Percentiles rank a stretch among this genome's conserved stretches.
phyloP scores from a whole-genome alignment of 2,113 vertebrate genomes.

The Nothobranchius kuhntae region DNA sequence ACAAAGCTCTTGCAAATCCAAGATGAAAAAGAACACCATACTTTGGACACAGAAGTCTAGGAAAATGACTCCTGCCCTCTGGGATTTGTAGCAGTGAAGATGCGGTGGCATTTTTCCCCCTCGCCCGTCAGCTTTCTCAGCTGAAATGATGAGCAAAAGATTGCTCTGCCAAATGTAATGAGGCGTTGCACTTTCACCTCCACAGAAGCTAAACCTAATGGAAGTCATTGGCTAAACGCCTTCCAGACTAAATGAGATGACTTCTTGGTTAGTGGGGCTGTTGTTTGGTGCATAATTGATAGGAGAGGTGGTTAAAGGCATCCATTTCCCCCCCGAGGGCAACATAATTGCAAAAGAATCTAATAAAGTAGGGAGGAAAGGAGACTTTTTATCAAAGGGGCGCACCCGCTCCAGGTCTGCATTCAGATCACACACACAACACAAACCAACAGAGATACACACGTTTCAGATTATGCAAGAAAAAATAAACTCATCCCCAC shows the following conservation, averaged over 20 bases:
- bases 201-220: slow-evolving; percentile 70
- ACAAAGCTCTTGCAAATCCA: slow-evolving; percentile 14
- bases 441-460: slow-evolving; percentile 14
- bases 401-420: slow-evolving; percentile 27
- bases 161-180: slow-evolving; percentile 74
- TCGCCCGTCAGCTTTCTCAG: slow-evolving; percentile 44
- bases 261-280: slow-evolving; percentile 65
- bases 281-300: slow-evolving; percentile 75
- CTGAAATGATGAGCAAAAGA: slow-evolving; percentile 65
- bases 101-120: slow-evolving; percentile 20
- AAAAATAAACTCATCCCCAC: background rate
- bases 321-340: slow-evolving; percentile 47
- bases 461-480: slow-evolving; percentile 1
- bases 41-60: slow-evolving; percentile 17
- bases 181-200: slow-evolving; percentile 70
- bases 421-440: slow-evolving; percentile 44
- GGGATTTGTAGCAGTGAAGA: slow-evolving; percentile 19
- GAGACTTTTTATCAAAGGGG: slow-evolving; percentile 37
- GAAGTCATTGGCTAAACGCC: slow-evolving; percentile 71
- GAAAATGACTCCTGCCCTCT: slow-evolving; percentile 20
- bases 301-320: slow-evolving; percentile 75
- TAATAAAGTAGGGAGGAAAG: slow-evolving; percentile 48
- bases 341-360: slow-evolving; percentile 68
- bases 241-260: slow-evolving; percentile 73
- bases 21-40: slow-evolving; percentile 10